Base-by-base conservation (phyloP, 2,888 invertebrate species). In the Malthinus seriepunctatus region DNA sequence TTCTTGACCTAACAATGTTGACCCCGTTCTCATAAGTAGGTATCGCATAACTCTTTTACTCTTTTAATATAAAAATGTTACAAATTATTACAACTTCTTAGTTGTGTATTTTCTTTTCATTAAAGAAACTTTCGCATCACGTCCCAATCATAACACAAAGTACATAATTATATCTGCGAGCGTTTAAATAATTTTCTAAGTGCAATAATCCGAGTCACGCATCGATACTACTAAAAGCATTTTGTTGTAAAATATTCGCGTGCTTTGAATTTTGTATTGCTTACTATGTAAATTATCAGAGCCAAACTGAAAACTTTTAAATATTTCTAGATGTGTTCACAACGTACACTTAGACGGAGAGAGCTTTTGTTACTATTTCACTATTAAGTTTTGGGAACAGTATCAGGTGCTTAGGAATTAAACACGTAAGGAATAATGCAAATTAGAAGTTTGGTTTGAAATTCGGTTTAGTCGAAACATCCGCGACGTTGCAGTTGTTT, bases 1-100 rank as follows among this genome's bases (percentile, higher is more conserved):
- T 45, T 34, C 51, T 46, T 46, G 52, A 52, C 52, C 52, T 32
- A 10, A 44, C 52, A 38, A 42, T 31, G 15, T 32, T 46, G 52
- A 52, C 52, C 52, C 32, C 52, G 37, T 45, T 52, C 45, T 35
- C 23, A 45, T 44, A 52, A 52, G 32, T 33, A 14, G 15, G 15
- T 23, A 23, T 42, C 39, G 10, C 15, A n/a, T 39, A 15, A 9
- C 39, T 23, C 14, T 23, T 23, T 42, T 23, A 15, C 8, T 11
- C 14, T 15, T 42, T 42, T 42, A 15, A 15, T 15, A 42, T 42
- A 15, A 42, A 15, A 15, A 42, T 23, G 39, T 15, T 42, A 15
- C 15, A 39, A 12, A 15, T 12, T 9, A 9, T 8, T 12, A 15
- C 9, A 15, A 42, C n/a, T 15, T 42, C 23, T 39, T 42, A 6